phyloP scores from a whole-genome alignment of 1,140 invertebrate genomes.

The Chionoecetes opilio region DNA sequence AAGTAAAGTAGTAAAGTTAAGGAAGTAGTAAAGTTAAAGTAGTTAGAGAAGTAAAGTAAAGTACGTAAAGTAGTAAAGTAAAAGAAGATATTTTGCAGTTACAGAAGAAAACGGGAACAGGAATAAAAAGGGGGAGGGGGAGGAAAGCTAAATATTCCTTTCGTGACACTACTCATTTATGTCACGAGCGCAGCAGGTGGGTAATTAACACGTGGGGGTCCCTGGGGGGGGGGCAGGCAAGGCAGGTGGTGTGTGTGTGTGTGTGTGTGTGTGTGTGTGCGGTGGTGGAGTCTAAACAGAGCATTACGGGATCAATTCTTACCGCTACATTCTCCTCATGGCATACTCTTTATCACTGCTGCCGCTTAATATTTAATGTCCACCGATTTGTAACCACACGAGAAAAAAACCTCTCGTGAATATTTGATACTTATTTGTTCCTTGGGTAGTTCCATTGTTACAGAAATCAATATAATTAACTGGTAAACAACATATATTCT shows the following conservation, averaged over 20 bases:
- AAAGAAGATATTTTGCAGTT: too few relatives aligned
- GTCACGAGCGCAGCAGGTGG: not conserved
- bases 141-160: too few relatives aligned
- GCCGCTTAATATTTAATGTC: not conserved
- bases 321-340: not conserved
- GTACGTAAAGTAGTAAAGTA: too few relatives aligned
- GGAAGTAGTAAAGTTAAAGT: too few relatives aligned
- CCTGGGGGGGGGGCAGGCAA: not conserved
- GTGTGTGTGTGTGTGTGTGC: not conserved
- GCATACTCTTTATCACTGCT: not conserved
- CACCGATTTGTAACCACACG: not conserved
- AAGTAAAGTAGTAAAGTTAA: too few relatives aligned
- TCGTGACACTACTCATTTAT: too few relatives aligned
- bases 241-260: not conserved
- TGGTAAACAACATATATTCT: not conserved
- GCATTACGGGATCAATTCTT: not conserved
- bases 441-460: not conserved
- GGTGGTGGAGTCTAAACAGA: not conserved
- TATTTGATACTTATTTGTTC: conserved; percentile 31
- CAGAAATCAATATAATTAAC: not conserved
- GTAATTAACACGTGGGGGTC: not conserved
- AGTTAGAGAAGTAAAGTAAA: too few relatives aligned
- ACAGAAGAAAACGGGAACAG: too few relatives aligned
- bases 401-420: not conserved
- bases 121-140: too few relatives aligned